Base-by-base conservation (phyloP, 2,888 invertebrate genomes). In the Arrhopalites spinosus region DNA sequence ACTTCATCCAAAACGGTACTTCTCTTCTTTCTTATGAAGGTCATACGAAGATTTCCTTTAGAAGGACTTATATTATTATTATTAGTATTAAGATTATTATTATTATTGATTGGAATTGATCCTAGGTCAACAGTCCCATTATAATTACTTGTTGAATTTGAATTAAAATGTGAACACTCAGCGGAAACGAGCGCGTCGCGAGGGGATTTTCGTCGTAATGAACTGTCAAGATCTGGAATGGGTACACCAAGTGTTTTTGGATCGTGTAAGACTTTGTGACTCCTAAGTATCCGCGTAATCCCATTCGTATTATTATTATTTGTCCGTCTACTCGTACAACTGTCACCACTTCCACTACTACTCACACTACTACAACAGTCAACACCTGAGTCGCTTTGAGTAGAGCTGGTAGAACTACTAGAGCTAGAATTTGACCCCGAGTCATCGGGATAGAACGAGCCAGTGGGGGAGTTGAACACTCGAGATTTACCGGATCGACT, bases 1-100 rank as follows among this genome's bases (percentile, higher is more conserved):
- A 93, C 90, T 84, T 95, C 94, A 84, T 95, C 94, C 67, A 93
- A 86, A 73, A 93, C 91, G 1, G 94, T 94, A 80, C 93, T 94
- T 43, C 94, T 90, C 85, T 95, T 95, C 89, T 95, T 93, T 5
- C 94, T 89, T n/a, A n/a, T n/a, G 77, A 95, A 86, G 7, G 94
- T 94, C 78, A 95, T 85, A 5, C 78, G 59, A 13, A 81, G 77
- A 17, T 79, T 79, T 0, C 77, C 78, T 53, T 69, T 73, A 15
- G 23, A 7, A 30, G 73, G 73, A 1, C 59, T 50, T 17, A n/a
- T 70, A 25, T 59, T 25, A 59, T 59, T 23, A 59, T 27, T 25
- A 59, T 56, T 56, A 47, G 13, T 47, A 7, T 47, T 47, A 47
- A 17, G 13, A 47, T n/a, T 47, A 47, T 50, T 50, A 53, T 53